Conservation (phyloP, 2,888 invertebrate species). For the Drosophila anomalipes region DNA sequence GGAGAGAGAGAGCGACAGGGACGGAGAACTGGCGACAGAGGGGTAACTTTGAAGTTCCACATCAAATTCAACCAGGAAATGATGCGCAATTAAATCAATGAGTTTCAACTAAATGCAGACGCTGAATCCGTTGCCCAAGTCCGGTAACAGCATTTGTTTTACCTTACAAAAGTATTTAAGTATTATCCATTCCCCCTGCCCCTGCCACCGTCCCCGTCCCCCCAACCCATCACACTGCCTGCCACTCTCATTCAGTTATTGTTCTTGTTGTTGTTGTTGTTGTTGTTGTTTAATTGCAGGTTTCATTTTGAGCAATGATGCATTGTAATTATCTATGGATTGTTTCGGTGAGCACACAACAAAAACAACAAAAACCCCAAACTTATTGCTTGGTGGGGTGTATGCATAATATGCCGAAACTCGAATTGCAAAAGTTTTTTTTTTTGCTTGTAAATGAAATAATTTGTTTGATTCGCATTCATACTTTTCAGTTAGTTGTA, state of each 20-base stretch:
- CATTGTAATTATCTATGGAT: slow-evolving; percentile 67
- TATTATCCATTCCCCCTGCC: slow-evolving; percentile 41
- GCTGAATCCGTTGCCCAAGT: slow-evolving; percentile 37
- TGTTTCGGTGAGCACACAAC: slow-evolving; percentile 17
- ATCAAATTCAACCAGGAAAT: slow-evolving; percentile 84
- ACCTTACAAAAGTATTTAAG: slow-evolving; percentile 42
- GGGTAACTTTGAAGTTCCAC: slow-evolving; percentile 61
- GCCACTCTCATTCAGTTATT: slow-evolving; percentile 22
- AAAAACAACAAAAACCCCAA: background rate
- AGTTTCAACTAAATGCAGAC: slow-evolving; percentile 65
- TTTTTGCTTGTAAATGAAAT: slow-evolving; percentile 13
- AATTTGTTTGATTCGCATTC: slow-evolving; percentile 7
- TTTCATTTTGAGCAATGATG: slow-evolving; percentile 58
- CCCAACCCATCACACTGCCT: background rate
- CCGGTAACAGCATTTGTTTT: slow-evolving; percentile 37
- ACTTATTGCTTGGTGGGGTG: background rate
- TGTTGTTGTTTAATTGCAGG: slow-evolving; percentile 61
- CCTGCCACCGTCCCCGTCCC: background rate
- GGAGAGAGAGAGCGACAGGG: background rate
- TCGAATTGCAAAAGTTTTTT: slow-evolving; percentile 8
- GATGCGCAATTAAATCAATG: slow-evolving; percentile 85
- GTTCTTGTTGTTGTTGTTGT: slow-evolving; percentile 11
- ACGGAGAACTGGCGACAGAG: background rate
- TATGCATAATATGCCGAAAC: slow-evolving; percentile 10
- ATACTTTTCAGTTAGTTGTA: slow-evolving; percentile 19